Evolutionary conservation across 2,113 vertebrate genomes (phyloP), one percentile per base, ranked within the genome.

Genomic region (Taxidea taxus): DNA sequence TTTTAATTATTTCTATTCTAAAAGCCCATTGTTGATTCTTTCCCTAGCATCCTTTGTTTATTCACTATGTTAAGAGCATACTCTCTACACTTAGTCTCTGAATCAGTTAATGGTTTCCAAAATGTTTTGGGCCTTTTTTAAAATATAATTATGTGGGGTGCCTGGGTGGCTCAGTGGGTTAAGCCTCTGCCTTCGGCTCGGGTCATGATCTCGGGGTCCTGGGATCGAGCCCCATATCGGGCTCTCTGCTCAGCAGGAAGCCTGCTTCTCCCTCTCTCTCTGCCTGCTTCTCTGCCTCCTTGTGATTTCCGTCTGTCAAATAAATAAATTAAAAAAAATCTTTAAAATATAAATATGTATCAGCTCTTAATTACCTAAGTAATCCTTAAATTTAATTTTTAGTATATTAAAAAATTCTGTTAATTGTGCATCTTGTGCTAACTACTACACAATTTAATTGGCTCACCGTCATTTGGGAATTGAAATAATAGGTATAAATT

Each of bases 1-100:
- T 77, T 87, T 95, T 6, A 87, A 95, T 94, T 87, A 78, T 97
- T 96, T 95, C 31, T 86, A 84, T 56, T 92, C 93, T 37, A 11
- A 97, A 97, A 87, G 37, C 39, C 15, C 74, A 77, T 11, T 92
- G n/a, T 94, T 77, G 44, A 14, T 80, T 25, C 75, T 96, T 93
- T 95, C 51, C 34, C 77, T 74, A 58, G 86, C 81, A 51, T 56
- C 86, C 13, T 29, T 27, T 68, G 23, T n/a, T 77, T 80, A 80
- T 78, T 82, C 70, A 81, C 8, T 92, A 12, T 0, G 20, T 58
- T 49, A 90, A 72, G 6, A 60, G 8, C 14, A 37, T 64, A 91
- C 95, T 94, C 56, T 62, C 87, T 89, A 34, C n/a, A 88, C 27
- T 96, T 54, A 75, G 23, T 81, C 31, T 84, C 60, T 87, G 39